These are phyloP conservation scores for Ispidina picta DNA, from an alignment of 2,797 vertebrate genomes.

Conservation along the genomic window DNA sequence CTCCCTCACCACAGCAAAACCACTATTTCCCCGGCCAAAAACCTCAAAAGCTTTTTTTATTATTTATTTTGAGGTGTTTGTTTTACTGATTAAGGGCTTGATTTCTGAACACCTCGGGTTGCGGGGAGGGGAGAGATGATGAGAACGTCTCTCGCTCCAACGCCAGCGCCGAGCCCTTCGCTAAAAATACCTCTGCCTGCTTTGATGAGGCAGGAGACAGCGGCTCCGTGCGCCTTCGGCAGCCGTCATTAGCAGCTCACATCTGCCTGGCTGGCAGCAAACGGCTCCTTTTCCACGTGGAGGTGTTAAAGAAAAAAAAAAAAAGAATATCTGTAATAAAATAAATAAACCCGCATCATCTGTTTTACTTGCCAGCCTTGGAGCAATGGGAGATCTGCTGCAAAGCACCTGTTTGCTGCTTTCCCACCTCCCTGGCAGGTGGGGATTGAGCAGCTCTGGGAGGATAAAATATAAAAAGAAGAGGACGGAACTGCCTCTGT, in stretches of 20 bases:
- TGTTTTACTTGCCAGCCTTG: neutral
- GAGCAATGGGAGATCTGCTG: neutral
- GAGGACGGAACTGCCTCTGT: neutral
- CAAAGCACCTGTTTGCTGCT: neutral
- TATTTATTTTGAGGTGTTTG: neutral
- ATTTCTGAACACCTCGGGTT: neutral
- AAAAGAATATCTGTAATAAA: neutral
- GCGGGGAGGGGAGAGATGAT: too few relatives aligned
- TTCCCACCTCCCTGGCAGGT: neutral
- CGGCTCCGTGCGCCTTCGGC: neutral
- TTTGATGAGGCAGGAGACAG: constrained; percentile 5
- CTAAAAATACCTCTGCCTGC: constrained; percentile 27
- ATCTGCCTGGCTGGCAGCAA: neutral
- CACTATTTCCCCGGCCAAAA: accelerated
- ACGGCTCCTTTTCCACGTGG: neutral
- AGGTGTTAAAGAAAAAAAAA: neutral
- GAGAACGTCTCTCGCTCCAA: neutral
- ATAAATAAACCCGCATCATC: neutral
- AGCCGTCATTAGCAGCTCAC: neutral
- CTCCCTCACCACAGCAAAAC: neutral
- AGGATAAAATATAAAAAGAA: neutral
- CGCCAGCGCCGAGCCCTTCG: neutral
- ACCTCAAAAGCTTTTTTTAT: neutral
- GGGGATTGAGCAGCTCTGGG: neutral
- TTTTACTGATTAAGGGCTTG: neutral